Conservation (phyloP, 2,797 vertebrate species). For the Spondyliosoma cantharus region DNA sequence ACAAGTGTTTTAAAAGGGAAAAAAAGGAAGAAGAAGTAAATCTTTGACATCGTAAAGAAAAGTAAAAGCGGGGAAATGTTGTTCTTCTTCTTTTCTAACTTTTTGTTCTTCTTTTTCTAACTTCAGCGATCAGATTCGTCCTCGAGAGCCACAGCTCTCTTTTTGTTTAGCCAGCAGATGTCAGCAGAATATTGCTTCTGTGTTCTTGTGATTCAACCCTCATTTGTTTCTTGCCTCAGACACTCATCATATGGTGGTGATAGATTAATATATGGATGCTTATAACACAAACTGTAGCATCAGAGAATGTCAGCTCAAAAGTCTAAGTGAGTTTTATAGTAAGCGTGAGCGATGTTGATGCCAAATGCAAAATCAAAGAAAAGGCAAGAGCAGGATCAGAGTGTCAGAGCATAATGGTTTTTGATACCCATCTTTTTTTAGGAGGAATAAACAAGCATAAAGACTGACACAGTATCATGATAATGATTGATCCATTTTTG, state of each 20-base stretch:
- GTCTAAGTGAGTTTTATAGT: neutral
- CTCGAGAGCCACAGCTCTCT: neutral
- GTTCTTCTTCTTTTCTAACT: neutral
- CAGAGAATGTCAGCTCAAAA: neutral
- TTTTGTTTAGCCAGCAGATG: slow-evolving; percentile 66
- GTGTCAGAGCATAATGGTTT: neutral
- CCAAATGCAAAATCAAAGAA: neutral
- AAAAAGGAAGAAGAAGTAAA: neutral
- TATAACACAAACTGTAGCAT: neutral
- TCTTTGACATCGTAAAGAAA: neutral
- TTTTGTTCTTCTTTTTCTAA: neutral
- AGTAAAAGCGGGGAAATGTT: neutral
- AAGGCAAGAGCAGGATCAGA: neutral
- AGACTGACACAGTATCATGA: neutral
- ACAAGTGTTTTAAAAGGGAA: neutral
- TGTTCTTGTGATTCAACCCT: neutral
- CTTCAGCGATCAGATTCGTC: neutral
- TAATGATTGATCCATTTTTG: neutral
- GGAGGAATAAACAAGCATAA: neutral
- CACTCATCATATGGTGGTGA: neutral
- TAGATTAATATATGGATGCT: neutral
- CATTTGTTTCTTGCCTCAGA: neutral
- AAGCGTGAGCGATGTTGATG: neutral
- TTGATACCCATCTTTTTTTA: neutral
- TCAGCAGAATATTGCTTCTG: slow-evolving; percentile 51